These are phyloP conservation scores for Lissocephala sabroskyi DNA, from an alignment of 2,888 invertebrate genomes.

Conservation along the genomic window DNA sequence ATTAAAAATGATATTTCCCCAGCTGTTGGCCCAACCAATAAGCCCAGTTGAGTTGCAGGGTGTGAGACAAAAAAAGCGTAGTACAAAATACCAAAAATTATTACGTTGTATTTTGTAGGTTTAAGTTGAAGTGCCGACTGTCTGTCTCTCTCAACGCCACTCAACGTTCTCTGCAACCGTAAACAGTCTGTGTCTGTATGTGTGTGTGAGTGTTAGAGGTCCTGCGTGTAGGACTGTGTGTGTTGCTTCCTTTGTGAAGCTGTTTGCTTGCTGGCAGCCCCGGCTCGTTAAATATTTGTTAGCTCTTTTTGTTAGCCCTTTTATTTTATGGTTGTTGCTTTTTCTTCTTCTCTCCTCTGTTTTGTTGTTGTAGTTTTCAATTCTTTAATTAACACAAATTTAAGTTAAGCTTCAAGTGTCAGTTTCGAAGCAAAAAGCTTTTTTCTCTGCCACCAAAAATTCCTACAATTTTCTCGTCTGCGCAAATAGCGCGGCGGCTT, in stretches of 20 bases:
- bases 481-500: no score
- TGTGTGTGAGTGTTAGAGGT: no score
- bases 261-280: conserved; percentile 10
- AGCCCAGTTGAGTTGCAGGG: no score
- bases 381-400: conserved; percentile 21
- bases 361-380: conserved; percentile 5
- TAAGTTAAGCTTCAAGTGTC: conserved; percentile 8
- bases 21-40: no score
- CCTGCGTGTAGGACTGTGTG: no score
- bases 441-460: neutral
- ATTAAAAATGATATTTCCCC: no score
- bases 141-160: neutral
- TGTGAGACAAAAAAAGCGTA: no score
- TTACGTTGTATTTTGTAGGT: no score
- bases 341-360: conserved; percentile 1
- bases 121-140: conserved; percentile 23
- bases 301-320: conserved; percentile 12
- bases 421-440: neutral
- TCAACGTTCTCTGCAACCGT: no score
- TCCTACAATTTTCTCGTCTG: conserved; percentile 7
- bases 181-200: neutral
- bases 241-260: conserved; percentile 4
- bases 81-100: no score
- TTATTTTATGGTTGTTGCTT: neutral
- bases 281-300: conserved; percentile 36